Evolutionary conservation across 2,797 vertebrate species (phyloP).

Genomic region (Margarornis squamiger): DNA sequence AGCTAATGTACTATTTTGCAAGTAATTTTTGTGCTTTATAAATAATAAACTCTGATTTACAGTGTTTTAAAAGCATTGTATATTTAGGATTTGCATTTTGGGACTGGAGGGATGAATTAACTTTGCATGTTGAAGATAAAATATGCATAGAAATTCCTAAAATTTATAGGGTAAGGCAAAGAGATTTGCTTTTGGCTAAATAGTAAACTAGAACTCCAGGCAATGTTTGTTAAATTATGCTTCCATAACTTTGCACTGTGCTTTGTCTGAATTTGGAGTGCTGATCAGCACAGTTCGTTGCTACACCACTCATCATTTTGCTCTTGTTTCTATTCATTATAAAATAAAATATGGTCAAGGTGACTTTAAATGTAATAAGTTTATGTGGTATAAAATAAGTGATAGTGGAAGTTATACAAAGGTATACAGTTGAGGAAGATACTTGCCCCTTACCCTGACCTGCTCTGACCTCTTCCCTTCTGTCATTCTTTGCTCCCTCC

Average conservation of each 20-base stretch:
- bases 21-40: neutral
- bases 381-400: neutral
- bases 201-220: neutral
- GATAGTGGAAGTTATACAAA: neutral
- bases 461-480: neutral
- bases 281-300: neutral
- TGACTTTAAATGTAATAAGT: neutral
- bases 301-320: neutral
- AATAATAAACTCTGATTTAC: neutral
- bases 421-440: neutral
- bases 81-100: neutral
- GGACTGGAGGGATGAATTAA: neutral
- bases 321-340: neutral
- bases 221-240: neutral
- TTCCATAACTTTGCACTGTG: neutral
- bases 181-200: neutral
- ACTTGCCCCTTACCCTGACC: neutral
- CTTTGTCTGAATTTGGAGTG: neutral
- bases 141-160: neutral
- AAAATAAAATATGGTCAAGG: neutral
- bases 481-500: neutral
- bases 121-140: neutral
- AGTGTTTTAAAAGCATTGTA: neutral
- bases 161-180: neutral
- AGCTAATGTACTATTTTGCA: neutral